These are phyloP conservation scores for Lepidurus packardi DNA, from an alignment of 1,140 invertebrate species.

Conservation along the genomic window DNA sequence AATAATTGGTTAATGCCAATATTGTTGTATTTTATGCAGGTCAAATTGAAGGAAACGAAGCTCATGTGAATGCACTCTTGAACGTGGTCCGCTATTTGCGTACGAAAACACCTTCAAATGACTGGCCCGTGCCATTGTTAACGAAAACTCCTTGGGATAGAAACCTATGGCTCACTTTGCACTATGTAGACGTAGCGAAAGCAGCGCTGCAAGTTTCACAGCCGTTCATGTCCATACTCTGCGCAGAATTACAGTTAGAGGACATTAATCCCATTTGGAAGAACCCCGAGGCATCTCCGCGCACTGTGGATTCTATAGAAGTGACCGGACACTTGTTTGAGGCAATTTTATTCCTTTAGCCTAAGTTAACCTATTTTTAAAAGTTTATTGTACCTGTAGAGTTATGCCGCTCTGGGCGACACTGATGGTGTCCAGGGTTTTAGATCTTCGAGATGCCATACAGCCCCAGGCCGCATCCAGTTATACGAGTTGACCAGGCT, in stretches of 20 bases:
- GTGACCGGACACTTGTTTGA: neutral
- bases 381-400: neutral
- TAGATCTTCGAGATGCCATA: neutral
- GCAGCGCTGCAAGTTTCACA: neutral
- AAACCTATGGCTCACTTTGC: neutral
- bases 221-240: neutral
- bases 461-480: neutral
- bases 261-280: neutral
- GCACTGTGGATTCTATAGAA: neutral
- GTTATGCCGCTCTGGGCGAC: neutral
- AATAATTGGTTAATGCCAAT: neutral
- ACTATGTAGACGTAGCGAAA: neutral
- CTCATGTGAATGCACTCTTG: neutral
- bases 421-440: neutral
- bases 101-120: neutral
- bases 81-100: neutral
- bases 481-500: neutral
- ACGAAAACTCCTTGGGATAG: neutral
- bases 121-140: neutral
- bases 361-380: neutral
- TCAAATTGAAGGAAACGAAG: neutral
- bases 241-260: neutral
- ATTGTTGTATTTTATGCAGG: neutral
- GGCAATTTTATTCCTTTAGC: neutral
- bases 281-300: neutral